Evolutionary conservation across 2,888 invertebrate species (phyloP).

Genomic region (Melanchra persicariae): DNA sequence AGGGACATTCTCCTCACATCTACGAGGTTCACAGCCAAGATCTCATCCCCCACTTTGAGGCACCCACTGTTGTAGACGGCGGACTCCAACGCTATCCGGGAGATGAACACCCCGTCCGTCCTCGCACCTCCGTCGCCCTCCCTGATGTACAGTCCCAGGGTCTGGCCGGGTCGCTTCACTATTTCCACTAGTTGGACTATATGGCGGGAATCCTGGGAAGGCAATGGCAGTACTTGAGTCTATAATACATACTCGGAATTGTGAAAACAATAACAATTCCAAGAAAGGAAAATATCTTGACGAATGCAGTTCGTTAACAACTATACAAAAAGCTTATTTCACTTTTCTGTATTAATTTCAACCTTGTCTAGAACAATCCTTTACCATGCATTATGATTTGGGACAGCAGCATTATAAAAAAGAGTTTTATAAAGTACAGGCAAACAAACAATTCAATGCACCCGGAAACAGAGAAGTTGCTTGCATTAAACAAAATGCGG

Average conservation of each 20-base stretch:
- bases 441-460: background rate
- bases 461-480: background rate
- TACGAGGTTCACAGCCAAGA: conserved; percentile 99
- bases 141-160: conserved; percentile 98
- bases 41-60: conserved; percentile 99
- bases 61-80: conserved; percentile 99
- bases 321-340: no score
- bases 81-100: conserved; percentile 96
- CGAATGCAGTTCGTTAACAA: no score
- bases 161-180: conserved; percentile 99
- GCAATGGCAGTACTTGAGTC: background rate
- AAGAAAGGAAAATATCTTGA: no score
- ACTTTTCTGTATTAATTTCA: background rate
- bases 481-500: background rate
- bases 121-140: conserved; percentile 99
- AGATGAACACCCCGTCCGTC: conserved; percentile 99
- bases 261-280: no score
- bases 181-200: conserved; percentile 98
- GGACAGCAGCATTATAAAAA: background rate
- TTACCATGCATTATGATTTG: background rate
- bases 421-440: background rate
- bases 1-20: conserved; percentile 99
- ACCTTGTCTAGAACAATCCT: background rate
- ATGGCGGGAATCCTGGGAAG: conserved; percentile 92
- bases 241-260: no score